Percentiles rank a stretch among this genome's conserved stretches.
phyloP scores from a whole-genome alignment of 1,140 invertebrate species.

The Leptopilina clavipes region DNA sequence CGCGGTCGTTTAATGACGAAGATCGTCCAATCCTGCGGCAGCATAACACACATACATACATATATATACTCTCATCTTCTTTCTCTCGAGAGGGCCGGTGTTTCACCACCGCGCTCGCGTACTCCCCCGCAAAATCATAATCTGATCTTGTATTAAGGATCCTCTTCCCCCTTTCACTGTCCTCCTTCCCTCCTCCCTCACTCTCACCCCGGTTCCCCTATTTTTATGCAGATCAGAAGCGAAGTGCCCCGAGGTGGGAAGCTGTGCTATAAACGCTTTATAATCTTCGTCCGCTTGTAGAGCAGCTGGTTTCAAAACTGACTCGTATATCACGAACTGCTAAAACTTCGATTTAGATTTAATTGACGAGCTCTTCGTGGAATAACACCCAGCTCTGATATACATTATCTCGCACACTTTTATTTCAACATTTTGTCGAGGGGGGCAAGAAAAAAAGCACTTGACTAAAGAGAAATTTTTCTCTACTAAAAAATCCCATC shows the following conservation, averaged over 20 bases:
- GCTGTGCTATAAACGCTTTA: conserved; percentile 71
- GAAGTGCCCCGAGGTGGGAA: conserved; percentile 70
- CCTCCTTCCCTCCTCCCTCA: conserved; percentile 47
- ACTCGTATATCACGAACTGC: conserved; percentile 50
- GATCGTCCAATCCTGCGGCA: conserved; percentile 49
- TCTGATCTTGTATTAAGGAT: conserved; percentile 74
- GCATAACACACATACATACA: conserved; percentile 43
- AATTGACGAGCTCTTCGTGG: conserved; percentile 14
- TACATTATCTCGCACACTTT: neutral
- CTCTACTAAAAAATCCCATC: no score
- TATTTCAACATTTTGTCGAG: neutral
- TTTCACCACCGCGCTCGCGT: conserved; percentile 50
- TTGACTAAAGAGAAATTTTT: neutral
- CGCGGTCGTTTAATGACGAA: conserved; percentile 56
- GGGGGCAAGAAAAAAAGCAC: neutral
- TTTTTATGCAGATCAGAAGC: conserved; percentile 74
- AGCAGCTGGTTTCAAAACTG: conserved; percentile 65
- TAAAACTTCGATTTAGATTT: conserved; percentile 33
- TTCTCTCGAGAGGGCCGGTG: conserved; percentile 35
- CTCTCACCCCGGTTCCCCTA: conserved; percentile 59
- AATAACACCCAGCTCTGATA: neutral
- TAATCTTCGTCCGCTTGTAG: conserved; percentile 69
- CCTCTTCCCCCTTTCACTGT: conserved; percentile 57
- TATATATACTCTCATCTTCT: conserved; percentile 13
- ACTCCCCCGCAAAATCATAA: conserved; percentile 72